Conservation (phyloP, 2,797 vertebrate genomes). For the Pelochelys cantorii region DNA sequence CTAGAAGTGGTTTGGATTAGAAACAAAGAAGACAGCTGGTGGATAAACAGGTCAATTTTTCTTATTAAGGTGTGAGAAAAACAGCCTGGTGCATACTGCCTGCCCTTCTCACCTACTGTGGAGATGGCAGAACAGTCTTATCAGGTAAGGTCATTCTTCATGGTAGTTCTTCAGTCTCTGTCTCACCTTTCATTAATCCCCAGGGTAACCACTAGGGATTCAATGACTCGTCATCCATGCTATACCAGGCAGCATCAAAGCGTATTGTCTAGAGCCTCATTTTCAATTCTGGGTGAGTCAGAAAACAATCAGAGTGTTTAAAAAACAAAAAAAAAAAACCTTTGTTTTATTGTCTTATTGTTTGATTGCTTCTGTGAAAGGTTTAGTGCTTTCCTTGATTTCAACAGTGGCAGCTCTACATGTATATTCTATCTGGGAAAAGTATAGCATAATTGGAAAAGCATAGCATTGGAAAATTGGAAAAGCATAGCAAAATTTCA, state of each 20-base stretch:
- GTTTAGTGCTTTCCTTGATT: neutral
- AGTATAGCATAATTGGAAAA: neutral
- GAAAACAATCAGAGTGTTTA: neutral
- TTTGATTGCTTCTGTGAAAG: neutral
- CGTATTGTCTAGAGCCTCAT: constrained; percentile 37
- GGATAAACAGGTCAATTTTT: constrained; percentile 78
- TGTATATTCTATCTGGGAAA: neutral
- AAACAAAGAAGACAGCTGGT: constrained; percentile 70
- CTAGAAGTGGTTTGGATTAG: constrained; percentile 55
- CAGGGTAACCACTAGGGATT: constrained; percentile 56
- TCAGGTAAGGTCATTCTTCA: constrained; percentile 68
- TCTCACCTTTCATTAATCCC: constrained; percentile 77
- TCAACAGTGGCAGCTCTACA: neutral
- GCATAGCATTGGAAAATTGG: accelerated
- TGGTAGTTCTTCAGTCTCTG: constrained; percentile 59
- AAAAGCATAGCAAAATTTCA: neutral
- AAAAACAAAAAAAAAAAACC: accelerated
- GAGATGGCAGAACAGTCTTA: constrained; percentile 68
- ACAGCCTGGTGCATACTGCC: constrained; percentile 12
- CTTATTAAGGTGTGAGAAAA: constrained; percentile 74
- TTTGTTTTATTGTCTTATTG: neutral
- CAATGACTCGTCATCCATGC: constrained; percentile 33
- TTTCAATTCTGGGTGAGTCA: neutral
- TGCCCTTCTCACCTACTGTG: constrained; percentile 70
- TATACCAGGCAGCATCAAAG: constrained; percentile 18